phyloP scores from a whole-genome alignment of 2,797 vertebrate genomes.

The Melanogrammus aeglefinus region DNA sequence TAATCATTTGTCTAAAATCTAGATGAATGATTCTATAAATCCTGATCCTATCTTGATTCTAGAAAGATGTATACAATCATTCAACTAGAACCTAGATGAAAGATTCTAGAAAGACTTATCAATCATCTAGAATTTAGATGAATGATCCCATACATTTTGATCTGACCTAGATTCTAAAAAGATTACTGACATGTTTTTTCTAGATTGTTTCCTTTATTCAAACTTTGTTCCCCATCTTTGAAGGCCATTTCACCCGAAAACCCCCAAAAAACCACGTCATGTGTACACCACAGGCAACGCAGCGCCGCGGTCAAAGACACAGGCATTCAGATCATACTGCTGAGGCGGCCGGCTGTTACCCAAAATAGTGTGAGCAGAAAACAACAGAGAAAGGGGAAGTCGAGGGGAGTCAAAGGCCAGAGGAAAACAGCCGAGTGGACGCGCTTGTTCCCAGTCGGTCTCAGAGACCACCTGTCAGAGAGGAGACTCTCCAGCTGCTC shows the following conservation, averaged over 20 bases:
- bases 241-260: not conserved
- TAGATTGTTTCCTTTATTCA: not conserved
- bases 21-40: too few relatives aligned
- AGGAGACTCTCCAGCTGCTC: slow-evolving; percentile 33
- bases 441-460: not conserved
- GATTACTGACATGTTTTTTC: not conserved
- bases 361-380: slow-evolving; percentile 14
- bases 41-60: too few relatives aligned
- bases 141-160: too few relatives aligned
- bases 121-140: too few relatives aligned
- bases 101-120: too few relatives aligned
- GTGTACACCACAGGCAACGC: not conserved
- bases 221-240: not conserved
- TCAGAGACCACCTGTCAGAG: slow-evolving; percentile 47
- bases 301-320: too few relatives aligned
- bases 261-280: not conserved
- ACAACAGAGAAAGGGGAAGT: slow-evolving; percentile 33
- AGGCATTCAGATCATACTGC: slow-evolving; percentile 21
- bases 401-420: slow-evolving; percentile 23
- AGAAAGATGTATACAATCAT: too few relatives aligned
- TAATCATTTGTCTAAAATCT: too few relatives aligned
- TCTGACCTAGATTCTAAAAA: too few relatives aligned
- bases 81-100: too few relatives aligned
- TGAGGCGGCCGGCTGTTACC: slow-evolving; percentile 19
- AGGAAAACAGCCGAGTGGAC: slow-evolving; percentile 13